These are phyloP conservation scores for Drosophila suzukii DNA, from an alignment of 1,140 invertebrate species.

Conservation along the genomic window DNA sequence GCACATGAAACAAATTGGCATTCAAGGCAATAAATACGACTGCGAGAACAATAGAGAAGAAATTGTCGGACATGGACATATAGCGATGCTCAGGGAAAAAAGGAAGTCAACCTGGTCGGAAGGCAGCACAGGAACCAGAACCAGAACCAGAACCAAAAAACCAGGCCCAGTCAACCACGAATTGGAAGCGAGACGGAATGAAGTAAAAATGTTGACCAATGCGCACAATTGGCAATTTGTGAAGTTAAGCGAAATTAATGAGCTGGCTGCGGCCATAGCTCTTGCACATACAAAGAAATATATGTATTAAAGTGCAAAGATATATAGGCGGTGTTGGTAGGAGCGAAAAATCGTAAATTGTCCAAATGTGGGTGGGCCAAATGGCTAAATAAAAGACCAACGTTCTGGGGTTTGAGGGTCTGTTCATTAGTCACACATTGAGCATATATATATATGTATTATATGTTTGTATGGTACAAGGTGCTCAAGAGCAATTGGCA, in stretches of 20 bases:
- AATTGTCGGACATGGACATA: constrained; percentile 41
- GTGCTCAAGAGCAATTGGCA: constrained; percentile 74
- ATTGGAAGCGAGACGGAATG: constrained; percentile 36
- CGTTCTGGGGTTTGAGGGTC: constrained; percentile 19
- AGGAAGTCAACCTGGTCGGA: constrained; percentile 32
- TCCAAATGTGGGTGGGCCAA: constrained; percentile 33
- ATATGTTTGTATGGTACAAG: constrained; percentile 33
- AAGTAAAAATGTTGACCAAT: constrained; percentile 78
- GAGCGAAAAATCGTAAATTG: constrained; percentile 37
- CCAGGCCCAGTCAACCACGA: constrained; percentile 44
- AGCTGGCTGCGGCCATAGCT: constrained; percentile 51
- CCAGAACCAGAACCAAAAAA: constrained; percentile 5
- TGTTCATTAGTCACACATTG: constrained; percentile 75
- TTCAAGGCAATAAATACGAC: constrained; percentile 73
- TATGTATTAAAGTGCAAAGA: constrained; percentile 10
- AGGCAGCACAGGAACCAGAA: constrained; percentile 6
- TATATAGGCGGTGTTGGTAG: constrained; percentile 7
- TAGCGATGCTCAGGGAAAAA: constrained; percentile 10
- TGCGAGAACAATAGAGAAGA: constrained; percentile 72
- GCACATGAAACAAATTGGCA: constrained; percentile 78
- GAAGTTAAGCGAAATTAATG: constrained; percentile 83
- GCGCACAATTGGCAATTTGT: constrained; percentile 82
- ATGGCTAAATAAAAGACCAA: constrained; percentile 70
- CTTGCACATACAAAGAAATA: constrained; percentile 31
- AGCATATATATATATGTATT: constrained; percentile 18